Percentiles rank a stretch among this genome's conserved stretches.
Evolutionary conservation across 2,888 invertebrate genomes (phyloP).

Genomic region (Pristionchus japonicus): DNA sequence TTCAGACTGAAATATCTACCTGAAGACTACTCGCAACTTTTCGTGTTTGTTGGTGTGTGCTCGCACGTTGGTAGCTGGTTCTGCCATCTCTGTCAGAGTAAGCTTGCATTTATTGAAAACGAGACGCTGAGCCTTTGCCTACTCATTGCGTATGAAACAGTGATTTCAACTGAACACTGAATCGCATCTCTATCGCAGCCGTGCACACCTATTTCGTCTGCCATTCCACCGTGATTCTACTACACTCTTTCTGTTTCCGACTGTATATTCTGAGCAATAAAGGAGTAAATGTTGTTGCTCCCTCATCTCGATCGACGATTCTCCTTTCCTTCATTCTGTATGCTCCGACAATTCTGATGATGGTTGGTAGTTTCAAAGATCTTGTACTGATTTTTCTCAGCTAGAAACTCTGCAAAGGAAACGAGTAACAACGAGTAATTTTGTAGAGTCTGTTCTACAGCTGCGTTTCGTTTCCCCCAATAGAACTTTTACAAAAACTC

Average conservation of each 20-base stretch:
- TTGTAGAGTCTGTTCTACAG: background rate
- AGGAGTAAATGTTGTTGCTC: background rate
- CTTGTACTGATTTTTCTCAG: too few relatives aligned
- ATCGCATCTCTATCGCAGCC: background rate
- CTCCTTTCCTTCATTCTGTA: background rate
- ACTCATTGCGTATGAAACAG: too few relatives aligned
- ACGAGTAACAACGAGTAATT: too few relatives aligned
- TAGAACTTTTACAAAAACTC: background rate
- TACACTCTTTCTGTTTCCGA: constrained; percentile 6
- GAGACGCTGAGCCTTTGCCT: too few relatives aligned
- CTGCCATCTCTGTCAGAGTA: background rate
- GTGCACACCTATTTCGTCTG: background rate
- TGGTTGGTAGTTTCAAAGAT: background rate
- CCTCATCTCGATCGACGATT: background rate
- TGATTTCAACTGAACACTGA: too few relatives aligned
- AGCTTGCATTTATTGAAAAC: too few relatives aligned
- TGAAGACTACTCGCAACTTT: background rate
- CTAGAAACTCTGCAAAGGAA: too few relatives aligned
- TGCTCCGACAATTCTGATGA: background rate
- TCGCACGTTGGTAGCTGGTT: background rate
- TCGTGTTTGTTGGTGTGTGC: background rate
- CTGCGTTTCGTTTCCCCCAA: background rate
- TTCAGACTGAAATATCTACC: background rate
- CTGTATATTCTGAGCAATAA: background rate
- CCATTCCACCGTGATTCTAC: background rate